Percentiles rank a stretch among this genome's conserved stretches.
Evolutionary conservation across 2,113 vertebrate species (phyloP).

Genomic region (Loxodonta africana): DNA sequence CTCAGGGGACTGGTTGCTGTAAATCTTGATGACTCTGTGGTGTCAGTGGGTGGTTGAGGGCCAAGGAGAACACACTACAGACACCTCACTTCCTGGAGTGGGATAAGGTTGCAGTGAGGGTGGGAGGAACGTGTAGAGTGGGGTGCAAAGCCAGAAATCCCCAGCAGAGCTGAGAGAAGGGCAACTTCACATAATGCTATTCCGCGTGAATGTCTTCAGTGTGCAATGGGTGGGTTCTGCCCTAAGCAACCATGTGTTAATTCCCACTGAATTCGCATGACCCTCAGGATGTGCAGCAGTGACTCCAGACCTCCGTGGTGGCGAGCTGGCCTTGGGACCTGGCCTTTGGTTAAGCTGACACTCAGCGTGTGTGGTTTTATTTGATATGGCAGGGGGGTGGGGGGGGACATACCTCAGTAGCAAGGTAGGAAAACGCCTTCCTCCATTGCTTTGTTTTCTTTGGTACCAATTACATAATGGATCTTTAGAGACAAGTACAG

Average conservation of each 20-base stretch:
- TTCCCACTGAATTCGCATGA: not conserved
- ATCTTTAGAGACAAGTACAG: conserved; percentile 12
- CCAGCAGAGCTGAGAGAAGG: not conserved
- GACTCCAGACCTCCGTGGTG: not conserved
- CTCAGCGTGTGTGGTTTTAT: conserved; percentile 55
- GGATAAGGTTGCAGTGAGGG: too few relatives aligned
- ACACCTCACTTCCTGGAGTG: not conserved
- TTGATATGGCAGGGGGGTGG: not conserved
- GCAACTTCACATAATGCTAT: accelerated
- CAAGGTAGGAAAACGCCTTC: conserved; percentile 70
- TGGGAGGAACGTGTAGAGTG: not conserved
- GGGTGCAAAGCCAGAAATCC: not conserved
- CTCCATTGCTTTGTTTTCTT: conserved; percentile 67
- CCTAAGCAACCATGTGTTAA: not conserved
- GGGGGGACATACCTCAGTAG: not conserved
- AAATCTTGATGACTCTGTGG: not conserved
- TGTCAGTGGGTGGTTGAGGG: not conserved
- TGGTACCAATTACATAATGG: not conserved
- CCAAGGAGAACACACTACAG: not conserved
- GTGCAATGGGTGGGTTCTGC: not conserved
- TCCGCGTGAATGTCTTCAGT: not conserved
- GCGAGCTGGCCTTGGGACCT: not conserved
- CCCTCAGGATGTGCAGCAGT: not conserved
- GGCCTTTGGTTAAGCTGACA: conserved; percentile 61
- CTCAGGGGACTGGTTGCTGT: too few relatives aligned